These are phyloP conservation scores for Helogale parvula DNA, from an alignment of 2,113 vertebrate species.

Conservation along the genomic window DNA sequence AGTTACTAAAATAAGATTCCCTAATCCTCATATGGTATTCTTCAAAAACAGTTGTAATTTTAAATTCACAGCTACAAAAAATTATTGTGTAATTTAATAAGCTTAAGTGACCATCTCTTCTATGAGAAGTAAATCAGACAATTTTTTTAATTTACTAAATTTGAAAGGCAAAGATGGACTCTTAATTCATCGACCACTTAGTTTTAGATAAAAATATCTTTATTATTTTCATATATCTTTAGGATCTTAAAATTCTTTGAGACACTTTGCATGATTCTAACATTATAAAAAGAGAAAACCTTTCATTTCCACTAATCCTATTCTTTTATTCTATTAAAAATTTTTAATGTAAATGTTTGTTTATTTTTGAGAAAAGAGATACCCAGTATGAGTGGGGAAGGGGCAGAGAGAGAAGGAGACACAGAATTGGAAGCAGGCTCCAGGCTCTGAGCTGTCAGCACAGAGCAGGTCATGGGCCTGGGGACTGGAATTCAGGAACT, in stretches of 20 bases:
- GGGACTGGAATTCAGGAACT: too few species aligned
- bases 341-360: too few species aligned
- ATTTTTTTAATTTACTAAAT: slow-evolving; percentile 32
- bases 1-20: neutral
- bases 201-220: neutral
- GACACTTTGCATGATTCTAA: neutral
- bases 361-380: too few species aligned
- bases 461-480: too few species aligned
- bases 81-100: neutral
- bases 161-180: slow-evolving; percentile 11
- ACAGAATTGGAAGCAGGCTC: too few species aligned
- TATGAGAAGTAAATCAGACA: neutral
- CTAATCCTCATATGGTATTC: neutral
- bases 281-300: neutral
- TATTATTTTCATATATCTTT: neutral
- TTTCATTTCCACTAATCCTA: neutral
- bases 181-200: neutral
- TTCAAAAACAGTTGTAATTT: neutral
- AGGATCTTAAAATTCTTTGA: neutral
- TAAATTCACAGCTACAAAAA: neutral
- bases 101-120: neutral
- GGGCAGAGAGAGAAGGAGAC: too few species aligned
- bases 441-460: too few species aligned
- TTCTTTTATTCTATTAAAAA: neutral
- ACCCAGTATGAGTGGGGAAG: too few species aligned